These are phyloP conservation scores for Bombus huntii DNA, from an alignment of 1,140 invertebrate species.

Conservation along the genomic window DNA sequence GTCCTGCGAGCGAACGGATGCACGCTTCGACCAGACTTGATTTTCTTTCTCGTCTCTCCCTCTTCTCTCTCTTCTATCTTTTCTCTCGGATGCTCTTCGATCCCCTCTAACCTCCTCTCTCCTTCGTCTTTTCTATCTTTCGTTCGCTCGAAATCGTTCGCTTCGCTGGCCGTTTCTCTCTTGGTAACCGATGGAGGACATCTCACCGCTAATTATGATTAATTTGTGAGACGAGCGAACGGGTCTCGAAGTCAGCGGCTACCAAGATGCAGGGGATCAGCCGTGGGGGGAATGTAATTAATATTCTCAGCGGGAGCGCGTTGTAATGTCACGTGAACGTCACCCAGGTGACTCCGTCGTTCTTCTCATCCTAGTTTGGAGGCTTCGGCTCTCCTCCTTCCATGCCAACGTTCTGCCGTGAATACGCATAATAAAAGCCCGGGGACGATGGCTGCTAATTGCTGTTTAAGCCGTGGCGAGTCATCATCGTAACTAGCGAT, in stretches of 20 bases:
- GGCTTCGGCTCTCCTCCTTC: no score
- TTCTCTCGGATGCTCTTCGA: neutral
- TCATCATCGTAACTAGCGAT: constrained; percentile 1
- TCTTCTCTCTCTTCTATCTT: neutral
- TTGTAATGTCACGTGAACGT: constrained; percentile 65
- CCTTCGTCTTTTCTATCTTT: neutral
- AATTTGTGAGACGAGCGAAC: constrained; percentile 69
- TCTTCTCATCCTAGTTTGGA: constrained; percentile 41
- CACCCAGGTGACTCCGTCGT: constrained; percentile 67
- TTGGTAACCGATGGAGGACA: constrained; percentile 67
- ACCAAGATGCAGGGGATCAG: constrained; percentile 50
- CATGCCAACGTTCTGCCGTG: neutral
- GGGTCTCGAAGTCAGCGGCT: constrained; percentile 60
- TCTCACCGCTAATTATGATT: constrained; percentile 75
- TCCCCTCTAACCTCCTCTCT: neutral
- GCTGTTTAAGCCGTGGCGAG: constrained; percentile 5
- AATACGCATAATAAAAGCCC: constrained; percentile 1
- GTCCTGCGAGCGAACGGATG: constrained; percentile 55
- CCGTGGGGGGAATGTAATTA: constrained; percentile 67
- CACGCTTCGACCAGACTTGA: constrained; percentile 66
- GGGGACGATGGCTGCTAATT: neutral
- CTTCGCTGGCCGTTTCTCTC: neutral
- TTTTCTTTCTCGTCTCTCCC: constrained; percentile 63
- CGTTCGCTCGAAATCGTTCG: constrained; percentile 4
- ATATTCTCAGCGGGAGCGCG: constrained; percentile 72